Evolutionary conservation across 2,113 vertebrate genomes (phyloP).

Genomic region (Myrmophylax atrothorax): DNA sequence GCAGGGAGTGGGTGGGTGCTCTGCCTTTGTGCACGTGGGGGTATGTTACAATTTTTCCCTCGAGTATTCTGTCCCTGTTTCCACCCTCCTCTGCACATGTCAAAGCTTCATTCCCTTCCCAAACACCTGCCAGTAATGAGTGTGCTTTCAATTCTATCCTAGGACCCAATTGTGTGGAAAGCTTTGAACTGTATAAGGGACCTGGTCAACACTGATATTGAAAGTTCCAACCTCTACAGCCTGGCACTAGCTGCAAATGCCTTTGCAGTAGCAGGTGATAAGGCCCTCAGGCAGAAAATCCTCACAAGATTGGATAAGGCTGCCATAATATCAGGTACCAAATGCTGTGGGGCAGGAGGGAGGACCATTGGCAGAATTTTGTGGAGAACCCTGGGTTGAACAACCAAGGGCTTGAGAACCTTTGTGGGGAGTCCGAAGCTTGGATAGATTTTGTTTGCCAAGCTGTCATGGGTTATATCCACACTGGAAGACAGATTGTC

Average conservation of each 20-base stretch:
- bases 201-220: background rate
- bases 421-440: background rate
- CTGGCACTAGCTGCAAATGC: slow-evolving; percentile 66
- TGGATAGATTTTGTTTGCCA: background rate
- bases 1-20: background rate
- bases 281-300: slow-evolving; percentile 27
- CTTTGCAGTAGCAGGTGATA: slow-evolving; percentile 67
- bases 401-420: background rate
- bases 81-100: background rate
- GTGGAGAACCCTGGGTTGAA: background rate
- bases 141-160: background rate
- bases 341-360: background rate
- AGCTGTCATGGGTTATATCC: background rate
- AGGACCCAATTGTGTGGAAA: slow-evolving; percentile 64
- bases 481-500: background rate
- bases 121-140: fast-evolving
- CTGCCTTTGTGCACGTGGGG: background rate
- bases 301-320: slow-evolving; percentile 46
- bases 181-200: slow-evolving; percentile 66
- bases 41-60: fast-evolving
- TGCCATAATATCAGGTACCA: slow-evolving; percentile 48
- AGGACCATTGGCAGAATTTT: background rate
- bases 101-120: background rate
- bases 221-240: slow-evolving; percentile 52
- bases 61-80: background rate